Conservation (phyloP, 1,140 invertebrate species). For the Pseudomyrmex pallidus region DNA sequence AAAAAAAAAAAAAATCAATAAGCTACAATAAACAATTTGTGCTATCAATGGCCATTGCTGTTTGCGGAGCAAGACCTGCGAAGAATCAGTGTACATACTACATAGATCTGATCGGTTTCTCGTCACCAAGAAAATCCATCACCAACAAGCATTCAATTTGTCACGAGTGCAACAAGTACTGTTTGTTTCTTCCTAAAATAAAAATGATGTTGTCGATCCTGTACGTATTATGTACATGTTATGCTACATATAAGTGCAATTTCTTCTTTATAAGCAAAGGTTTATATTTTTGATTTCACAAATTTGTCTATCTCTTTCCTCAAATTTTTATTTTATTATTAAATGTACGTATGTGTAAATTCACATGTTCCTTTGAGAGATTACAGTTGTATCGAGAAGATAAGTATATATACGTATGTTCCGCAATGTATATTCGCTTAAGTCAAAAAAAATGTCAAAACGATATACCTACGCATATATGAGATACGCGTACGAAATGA, state of each 20-base stretch:
- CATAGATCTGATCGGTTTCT: slow-evolving; percentile 38
- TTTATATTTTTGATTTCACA: not conserved
- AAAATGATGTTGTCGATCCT: slow-evolving; percentile 27
- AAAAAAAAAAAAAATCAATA: slow-evolving; percentile 3
- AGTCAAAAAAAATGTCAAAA: slow-evolving; percentile 7
- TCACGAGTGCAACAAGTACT: slow-evolving; percentile 24
- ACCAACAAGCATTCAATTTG: slow-evolving; percentile 45
- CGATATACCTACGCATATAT: not conserved
- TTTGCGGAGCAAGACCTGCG: slow-evolving; percentile 13
- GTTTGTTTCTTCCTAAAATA: slow-evolving; percentile 29
- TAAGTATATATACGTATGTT: not conserved
- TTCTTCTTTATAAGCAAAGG: not conserved
- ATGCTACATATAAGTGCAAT: no score
- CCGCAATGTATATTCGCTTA: no score
- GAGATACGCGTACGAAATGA: not conserved
- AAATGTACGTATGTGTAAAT: not conserved
- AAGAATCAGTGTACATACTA: slow-evolving; percentile 16
- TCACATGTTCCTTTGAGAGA: not conserved
- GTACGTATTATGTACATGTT: not conserved
- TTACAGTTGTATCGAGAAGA: not conserved
- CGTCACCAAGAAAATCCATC: not conserved
- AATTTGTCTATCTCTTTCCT: not conserved
- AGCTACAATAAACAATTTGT: not conserved
- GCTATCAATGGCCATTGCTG: slow-evolving; percentile 4
- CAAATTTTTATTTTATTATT: no score